Conservation (phyloP, 2,113 vertebrate species). For the Syrmaticus mikado region DNA sequence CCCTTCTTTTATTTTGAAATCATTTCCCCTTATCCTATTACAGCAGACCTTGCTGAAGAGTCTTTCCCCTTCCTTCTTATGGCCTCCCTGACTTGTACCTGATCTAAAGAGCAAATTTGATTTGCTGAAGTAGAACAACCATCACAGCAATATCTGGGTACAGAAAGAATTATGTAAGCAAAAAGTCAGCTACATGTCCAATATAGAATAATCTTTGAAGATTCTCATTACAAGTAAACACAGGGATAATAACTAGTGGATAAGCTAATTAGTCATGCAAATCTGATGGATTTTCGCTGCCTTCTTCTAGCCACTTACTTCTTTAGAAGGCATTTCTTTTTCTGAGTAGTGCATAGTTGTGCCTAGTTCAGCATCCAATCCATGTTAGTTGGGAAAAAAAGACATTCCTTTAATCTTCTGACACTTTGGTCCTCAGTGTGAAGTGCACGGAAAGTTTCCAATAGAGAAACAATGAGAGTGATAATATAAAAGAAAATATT, state of each 20-base stretch:
- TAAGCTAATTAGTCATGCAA: conserved; percentile 63
- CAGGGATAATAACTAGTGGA: conserved; percentile 44
- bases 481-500: conserved; percentile 47
- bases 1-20: too few species aligned
- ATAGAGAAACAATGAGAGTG: conserved; percentile 23
- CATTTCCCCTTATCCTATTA: too few species aligned
- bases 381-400: conserved; percentile 26
- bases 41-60: too few species aligned
- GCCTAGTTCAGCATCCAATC: conserved; percentile 33
- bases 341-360: not conserved
- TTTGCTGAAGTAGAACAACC: not conserved
- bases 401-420: conserved; percentile 58
- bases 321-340: conserved; percentile 45
- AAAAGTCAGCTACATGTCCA: not conserved
- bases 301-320: conserved; percentile 44
- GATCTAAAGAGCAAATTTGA: not conserved
- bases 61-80: too few species aligned
- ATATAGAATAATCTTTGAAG: conserved; percentile 49
- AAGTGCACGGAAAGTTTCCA: conserved; percentile 38
- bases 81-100: not conserved
- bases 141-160: not conserved
- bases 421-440: conserved; percentile 44
- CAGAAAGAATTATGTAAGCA: not conserved
- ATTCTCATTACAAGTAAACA: conserved; percentile 61
- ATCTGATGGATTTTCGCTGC: conserved; percentile 63